phyloP scores from a whole-genome alignment of 1,140 invertebrate genomes.

The Tachypleus tridentatus region DNA sequence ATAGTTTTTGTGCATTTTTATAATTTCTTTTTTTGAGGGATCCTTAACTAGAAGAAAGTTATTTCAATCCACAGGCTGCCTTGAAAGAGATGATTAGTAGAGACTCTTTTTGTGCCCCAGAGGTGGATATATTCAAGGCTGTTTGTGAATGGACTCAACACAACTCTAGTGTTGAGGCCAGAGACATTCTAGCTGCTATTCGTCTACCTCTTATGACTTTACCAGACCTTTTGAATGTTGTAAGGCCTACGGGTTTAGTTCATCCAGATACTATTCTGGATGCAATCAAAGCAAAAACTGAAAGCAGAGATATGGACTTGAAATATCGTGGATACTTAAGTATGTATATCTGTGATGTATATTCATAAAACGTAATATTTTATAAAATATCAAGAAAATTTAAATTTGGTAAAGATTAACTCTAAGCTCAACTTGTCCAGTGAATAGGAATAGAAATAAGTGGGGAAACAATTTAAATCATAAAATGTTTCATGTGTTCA shows the following conservation, averaged over 20 bases:
- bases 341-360: conserved; percentile 20
- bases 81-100: conserved; percentile 63
- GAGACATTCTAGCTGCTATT: conserved; percentile 40
- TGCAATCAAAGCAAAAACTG: conserved; percentile 74
- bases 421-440: too few species aligned
- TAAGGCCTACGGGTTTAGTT: conserved; percentile 71
- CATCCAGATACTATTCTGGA: conserved; percentile 82
- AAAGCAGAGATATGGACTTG: conserved; percentile 59
- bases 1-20: too few species aligned
- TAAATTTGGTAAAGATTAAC: too few species aligned
- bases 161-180: conserved; percentile 50
- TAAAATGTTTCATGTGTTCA: too few species aligned
- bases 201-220: conserved; percentile 77
- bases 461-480: too few species aligned
- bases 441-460: too few species aligned
- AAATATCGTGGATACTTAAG: conserved; percentile 51
- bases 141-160: conserved; percentile 71
- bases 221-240: conserved; percentile 71
- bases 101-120: conserved; percentile 90
- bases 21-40: too few species aligned
- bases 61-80: conserved; percentile 28
- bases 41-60: too few species aligned
- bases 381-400: too few species aligned
- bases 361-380: too few species aligned
- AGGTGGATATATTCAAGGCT: conserved; percentile 87